Percentiles rank a stretch among this genome's conserved stretches.
phyloP scores from a whole-genome alignment of 2,888 invertebrate species.

The Rapana venosa region DNA sequence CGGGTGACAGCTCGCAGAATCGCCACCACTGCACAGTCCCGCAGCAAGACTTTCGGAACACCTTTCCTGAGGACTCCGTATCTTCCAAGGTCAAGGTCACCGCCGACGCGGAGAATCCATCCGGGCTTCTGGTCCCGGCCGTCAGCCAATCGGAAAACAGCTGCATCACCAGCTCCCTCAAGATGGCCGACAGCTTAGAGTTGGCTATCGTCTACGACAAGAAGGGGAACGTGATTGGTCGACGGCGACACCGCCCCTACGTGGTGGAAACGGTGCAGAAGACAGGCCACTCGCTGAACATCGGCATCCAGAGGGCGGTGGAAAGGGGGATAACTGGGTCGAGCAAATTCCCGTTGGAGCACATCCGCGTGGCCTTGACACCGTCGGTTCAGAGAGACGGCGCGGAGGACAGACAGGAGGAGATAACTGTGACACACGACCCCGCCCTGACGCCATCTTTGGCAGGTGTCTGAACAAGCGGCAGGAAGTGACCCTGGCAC shows the following conservation, averaged over 20 bases:
- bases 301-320: neutral
- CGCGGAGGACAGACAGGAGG: neutral
- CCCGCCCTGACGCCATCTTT: too few relatives aligned
- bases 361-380: neutral
- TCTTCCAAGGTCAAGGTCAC: neutral
- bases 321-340: neutral
- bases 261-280: constrained; percentile 13
- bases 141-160: neutral
- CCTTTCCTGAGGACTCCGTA: too few relatives aligned
- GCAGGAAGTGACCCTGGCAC: too few relatives aligned
- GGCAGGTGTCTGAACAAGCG: too few relatives aligned
- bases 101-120: neutral
- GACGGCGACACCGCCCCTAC: neutral
- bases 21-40: too few relatives aligned
- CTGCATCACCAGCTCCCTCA: neutral
- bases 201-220: constrained; percentile 13
- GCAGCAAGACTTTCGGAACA: too few relatives aligned
- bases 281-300: neutral
- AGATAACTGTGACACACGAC: too few relatives aligned
- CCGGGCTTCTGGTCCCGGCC: neutral
- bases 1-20: too few relatives aligned
- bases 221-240: constrained; percentile 27
- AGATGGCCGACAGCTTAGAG: neutral
- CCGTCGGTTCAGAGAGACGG: neutral
- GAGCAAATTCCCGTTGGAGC: neutral